Base-by-base conservation (phyloP, 2,113 vertebrate species). In the Indicator indicator region DNA sequence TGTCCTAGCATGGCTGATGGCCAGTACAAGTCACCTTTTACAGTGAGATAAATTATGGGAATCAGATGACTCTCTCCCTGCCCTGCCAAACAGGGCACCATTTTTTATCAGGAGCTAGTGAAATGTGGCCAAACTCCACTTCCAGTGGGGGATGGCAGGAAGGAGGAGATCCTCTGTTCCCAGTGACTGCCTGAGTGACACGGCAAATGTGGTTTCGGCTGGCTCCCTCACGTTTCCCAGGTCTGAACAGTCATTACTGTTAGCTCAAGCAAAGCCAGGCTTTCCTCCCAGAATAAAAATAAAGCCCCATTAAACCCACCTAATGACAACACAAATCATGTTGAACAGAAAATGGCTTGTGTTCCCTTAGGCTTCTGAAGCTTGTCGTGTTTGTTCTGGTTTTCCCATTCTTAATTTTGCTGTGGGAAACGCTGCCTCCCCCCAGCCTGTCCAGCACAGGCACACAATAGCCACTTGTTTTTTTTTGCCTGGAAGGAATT, bases 381-480 rank as follows among this genome's bases (percentile, higher is more conserved):
- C 54, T 71, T 77, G 79, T 0, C 2, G 76, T 88, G 83, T 96
- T 96, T 92, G 95, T 96, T 92, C 93, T 88, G 65, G 10, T 81
- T 93, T 83, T 88, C 80, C 73, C 76, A 60, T 81, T 94, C 96
- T 83, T 93, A 86, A 94, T 96, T 93, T 93, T 90, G 72, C 88
- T 96, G 90, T 95, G 94, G 88, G 93, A 96, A 96, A 90, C 0
- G 0, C 48, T 92, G 83, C 69, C 76, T 91, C 33, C 21, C 73
- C 79, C 60, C 26, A 88, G 75, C 79, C 52, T 27, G 40, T 65
- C 46, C 73, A 67, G 42, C 3, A 1, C 52, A 59, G 44, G 23
- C 38, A 78, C 65, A 93, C 94, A 95, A 95, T 93, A 93, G 92
- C 76, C 74, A n/a, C 79, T 96, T 95, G 95, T 90, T 86, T 91